phyloP scores from a whole-genome alignment of 2,113 vertebrate genomes.

The Toxostoma redivivum region DNA sequence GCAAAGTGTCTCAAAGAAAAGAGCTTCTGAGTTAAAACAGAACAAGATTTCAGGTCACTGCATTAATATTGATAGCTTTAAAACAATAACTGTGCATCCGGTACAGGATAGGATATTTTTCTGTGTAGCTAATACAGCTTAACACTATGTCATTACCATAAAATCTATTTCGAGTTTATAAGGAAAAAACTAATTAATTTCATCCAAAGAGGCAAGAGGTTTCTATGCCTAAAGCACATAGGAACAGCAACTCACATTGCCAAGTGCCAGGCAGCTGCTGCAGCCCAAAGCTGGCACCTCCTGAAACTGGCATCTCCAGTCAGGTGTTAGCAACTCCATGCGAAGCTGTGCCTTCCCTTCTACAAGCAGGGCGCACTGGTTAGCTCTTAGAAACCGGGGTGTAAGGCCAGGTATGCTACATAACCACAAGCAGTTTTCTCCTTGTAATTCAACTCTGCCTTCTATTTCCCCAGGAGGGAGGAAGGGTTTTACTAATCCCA shows the following conservation, averaged over 20 bases:
- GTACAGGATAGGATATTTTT: background rate
- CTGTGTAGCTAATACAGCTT: background rate
- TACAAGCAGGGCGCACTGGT: accelerated
- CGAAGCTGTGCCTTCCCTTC: background rate
- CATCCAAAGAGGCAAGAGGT: background rate
- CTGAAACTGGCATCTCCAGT: background rate
- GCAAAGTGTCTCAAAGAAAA: background rate
- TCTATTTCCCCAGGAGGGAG: background rate
- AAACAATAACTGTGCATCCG: background rate
- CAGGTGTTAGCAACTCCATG: background rate
- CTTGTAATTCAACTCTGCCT: background rate
- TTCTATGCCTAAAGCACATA: background rate
- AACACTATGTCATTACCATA: background rate
- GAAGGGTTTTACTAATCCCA: background rate
- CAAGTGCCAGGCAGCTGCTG: background rate
- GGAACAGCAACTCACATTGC: background rate
- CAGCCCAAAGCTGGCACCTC: background rate
- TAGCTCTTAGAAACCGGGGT: background rate
- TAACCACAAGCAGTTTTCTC: background rate
- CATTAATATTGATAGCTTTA: background rate
- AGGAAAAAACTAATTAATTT: background rate
- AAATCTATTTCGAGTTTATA: background rate
- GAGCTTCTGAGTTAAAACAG: background rate
- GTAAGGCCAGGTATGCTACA: background rate
- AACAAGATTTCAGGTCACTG: background rate